Conservation (phyloP, 1,140 invertebrate species). For the Asobara japonica region DNA sequence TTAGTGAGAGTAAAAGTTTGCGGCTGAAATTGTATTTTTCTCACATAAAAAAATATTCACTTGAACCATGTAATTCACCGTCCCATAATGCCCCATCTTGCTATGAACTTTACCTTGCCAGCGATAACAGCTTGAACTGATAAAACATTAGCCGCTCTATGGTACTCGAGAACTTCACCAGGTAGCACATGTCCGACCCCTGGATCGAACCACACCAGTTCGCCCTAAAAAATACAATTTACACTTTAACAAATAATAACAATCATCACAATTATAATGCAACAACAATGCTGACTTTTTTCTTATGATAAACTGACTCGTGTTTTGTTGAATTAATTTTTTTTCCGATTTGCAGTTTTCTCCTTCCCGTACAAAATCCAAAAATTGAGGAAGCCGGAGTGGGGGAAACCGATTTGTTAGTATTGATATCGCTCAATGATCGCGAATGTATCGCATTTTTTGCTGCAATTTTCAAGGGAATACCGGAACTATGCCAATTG, state of each 20-base stretch:
- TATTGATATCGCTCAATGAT: constrained; percentile 44
- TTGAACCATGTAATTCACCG: background rate
- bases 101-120: constrained; percentile 76
- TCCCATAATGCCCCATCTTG: background rate
- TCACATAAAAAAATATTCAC: background rate
- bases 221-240: constrained; percentile 67
- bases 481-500: constrained; percentile 35
- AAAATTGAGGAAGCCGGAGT: constrained; percentile 56
- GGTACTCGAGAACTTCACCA: constrained; percentile 87
- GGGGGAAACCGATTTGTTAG: constrained; percentile 39
- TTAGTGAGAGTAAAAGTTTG: constrained; percentile 89
- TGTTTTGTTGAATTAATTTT: constrained; percentile 11
- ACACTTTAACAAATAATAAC: background rate
- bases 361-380: constrained; percentile 58
- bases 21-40: constrained; percentile 69
- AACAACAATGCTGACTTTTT: background rate
- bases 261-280: background rate
- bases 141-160: constrained; percentile 86
- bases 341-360: constrained; percentile 39
- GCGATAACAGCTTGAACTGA: constrained; percentile 88
- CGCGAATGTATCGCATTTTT: constrained; percentile 32
- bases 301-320: background rate
- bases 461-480: constrained; percentile 47
- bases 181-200: constrained; percentile 88
- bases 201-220: constrained; percentile 93